Evolutionary conservation across 1,140 invertebrate genomes (phyloP).

Genomic region (Oreohelix idahoensis): DNA sequence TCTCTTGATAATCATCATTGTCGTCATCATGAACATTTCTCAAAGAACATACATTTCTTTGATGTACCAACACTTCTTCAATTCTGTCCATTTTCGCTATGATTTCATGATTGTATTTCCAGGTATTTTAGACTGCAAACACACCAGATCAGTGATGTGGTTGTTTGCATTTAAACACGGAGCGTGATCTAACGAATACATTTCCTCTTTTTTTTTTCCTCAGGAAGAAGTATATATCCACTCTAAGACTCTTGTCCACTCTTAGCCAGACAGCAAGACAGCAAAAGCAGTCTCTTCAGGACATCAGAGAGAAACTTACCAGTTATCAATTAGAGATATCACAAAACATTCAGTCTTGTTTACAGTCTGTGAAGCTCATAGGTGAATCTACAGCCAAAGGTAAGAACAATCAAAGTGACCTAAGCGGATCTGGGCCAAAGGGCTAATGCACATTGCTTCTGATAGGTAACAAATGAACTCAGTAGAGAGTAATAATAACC

Average conservation of each 20-base stretch:
- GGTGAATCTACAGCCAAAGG: neutral
- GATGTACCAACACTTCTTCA: too few species aligned
- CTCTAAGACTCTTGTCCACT: constrained; percentile 27
- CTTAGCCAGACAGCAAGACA: constrained; percentile 34
- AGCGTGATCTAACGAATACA: neutral
- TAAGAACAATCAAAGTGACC: too few species aligned
- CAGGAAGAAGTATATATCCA: constrained; percentile 40
- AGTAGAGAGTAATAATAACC: too few species aligned
- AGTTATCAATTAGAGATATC: neutral
- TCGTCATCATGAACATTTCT: too few species aligned
- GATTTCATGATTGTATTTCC: too few species aligned
- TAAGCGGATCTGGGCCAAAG: too few species aligned
- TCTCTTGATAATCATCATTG: too few species aligned
- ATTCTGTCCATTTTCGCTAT: too few species aligned
- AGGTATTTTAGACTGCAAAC: neutral
- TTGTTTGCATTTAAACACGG: too few species aligned
- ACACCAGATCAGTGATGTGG: neutral
- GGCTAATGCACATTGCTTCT: too few species aligned
- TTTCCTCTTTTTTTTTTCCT: neutral
- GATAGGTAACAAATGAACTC: too few species aligned
- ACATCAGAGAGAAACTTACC: neutral
- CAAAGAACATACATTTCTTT: too few species aligned
- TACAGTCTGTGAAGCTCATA: neutral
- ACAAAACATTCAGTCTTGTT: neutral
- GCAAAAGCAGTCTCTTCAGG: constrained; percentile 20